phyloP scores from a whole-genome alignment of 2,113 vertebrate species.

The Cyrtonyx montezumae region DNA sequence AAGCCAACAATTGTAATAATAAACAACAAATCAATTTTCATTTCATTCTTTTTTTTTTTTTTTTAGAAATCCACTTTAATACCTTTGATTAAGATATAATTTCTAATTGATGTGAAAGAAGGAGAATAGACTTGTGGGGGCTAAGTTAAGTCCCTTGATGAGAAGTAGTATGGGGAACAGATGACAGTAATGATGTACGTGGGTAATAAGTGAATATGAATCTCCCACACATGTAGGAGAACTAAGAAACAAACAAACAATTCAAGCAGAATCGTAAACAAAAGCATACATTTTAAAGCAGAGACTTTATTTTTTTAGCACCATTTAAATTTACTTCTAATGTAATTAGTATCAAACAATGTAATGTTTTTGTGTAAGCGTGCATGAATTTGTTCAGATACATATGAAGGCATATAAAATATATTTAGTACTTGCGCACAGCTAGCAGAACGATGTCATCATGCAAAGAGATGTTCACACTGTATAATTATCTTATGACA shows the following conservation, averaged over 20 bases:
- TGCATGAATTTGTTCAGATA: background rate
- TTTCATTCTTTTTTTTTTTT: background rate
- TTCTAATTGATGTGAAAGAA: slow-evolving; percentile 15
- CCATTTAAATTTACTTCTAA: background rate
- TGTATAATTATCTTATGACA: slow-evolving; percentile 57
- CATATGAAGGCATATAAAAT: background rate
- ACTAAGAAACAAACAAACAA: slow-evolving; percentile 29
- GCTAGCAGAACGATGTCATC: background rate
- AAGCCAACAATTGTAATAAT: background rate
- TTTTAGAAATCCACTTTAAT: background rate
- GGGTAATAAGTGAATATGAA: background rate
- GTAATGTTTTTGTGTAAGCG: background rate
- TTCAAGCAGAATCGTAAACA: background rate
- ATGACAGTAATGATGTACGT: background rate
- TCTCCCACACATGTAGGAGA: slow-evolving; percentile 16
- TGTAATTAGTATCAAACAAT: background rate
- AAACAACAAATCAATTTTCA: background rate
- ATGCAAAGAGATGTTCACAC: background rate
- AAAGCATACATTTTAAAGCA: background rate
- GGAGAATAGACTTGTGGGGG: slow-evolving; percentile 2
- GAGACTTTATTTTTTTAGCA: background rate
- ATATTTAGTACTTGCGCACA: background rate
- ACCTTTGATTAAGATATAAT: background rate
- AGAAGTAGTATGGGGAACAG: background rate
- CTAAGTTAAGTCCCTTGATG: background rate